phyloP scores from a whole-genome alignment of 2,888 invertebrate species.

The Achlya flavicornis region DNA sequence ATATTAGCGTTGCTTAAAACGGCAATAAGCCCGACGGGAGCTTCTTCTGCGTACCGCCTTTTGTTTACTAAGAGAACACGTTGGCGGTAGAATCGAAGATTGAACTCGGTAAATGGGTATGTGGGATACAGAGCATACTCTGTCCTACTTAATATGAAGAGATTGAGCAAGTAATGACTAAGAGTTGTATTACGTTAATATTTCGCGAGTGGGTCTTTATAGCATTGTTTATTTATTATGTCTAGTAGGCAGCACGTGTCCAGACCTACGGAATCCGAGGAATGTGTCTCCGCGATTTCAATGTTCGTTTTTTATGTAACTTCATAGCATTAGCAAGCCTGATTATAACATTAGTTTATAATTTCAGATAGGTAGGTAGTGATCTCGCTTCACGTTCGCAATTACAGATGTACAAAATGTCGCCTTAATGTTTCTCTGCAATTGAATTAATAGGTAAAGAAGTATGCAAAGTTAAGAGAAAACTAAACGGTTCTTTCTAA shows the following conservation, averaged over 20 bases:
- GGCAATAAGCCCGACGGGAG: slow-evolving; percentile 62
- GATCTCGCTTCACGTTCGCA: not conserved
- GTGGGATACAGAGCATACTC: not conserved
- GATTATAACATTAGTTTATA: not conserved
- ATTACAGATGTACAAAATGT: no score
- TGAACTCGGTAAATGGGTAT: not conserved
- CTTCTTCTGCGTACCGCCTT: slow-evolving; percentile 45
- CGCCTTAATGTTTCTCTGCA: no score
- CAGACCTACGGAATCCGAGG: not conserved
- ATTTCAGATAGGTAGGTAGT: not conserved
- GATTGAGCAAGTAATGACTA: not conserved
- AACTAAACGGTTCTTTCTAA: no score
- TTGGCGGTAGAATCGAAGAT: slow-evolving; percentile 25
- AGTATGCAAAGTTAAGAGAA: no score
- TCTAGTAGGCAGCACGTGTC: not conserved
- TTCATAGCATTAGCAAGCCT: not conserved
- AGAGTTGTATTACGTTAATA: not conserved
- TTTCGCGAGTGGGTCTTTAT: not conserved
- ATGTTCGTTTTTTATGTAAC: not conserved
- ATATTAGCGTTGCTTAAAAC: slow-evolving; percentile 73
- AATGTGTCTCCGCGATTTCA: not conserved
- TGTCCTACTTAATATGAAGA: not conserved
- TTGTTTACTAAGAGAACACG: slow-evolving; percentile 60
- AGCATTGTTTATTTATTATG: not conserved
- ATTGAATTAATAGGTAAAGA: no score